phyloP scores from a whole-genome alignment of 2,797 vertebrate species.

The Cygnus olor region DNA sequence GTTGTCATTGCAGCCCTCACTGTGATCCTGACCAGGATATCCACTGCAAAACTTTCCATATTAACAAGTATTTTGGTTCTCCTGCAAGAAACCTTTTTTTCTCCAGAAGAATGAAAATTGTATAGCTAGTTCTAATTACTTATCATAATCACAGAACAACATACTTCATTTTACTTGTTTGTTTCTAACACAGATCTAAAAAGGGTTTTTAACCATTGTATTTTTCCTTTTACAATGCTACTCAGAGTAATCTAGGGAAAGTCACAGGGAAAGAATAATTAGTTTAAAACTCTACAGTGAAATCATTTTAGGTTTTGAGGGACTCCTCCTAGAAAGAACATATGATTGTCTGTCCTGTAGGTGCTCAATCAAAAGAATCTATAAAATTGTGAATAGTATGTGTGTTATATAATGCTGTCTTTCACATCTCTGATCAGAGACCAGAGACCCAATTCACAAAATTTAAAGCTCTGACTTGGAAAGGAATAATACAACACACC shows the following conservation, averaged over 20 bases:
- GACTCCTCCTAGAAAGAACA: not conserved
- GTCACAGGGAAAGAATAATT: not conserved
- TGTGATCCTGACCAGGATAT: not conserved
- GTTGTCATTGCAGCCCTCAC: not conserved
- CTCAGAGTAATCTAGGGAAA: not conserved
- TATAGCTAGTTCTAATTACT: not conserved
- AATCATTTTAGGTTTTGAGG: not conserved
- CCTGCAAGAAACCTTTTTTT: not conserved
- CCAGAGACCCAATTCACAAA: not conserved
- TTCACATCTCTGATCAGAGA: not conserved
- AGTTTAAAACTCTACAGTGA: not conserved
- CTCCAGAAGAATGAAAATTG: not conserved
- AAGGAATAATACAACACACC: not conserved
- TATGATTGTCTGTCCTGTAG: not conserved
- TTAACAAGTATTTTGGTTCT: not conserved
- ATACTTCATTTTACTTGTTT: not conserved
- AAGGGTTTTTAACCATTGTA: not conserved
- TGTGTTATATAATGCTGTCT: not conserved
- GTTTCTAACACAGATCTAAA: not conserved
- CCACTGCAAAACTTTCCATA: not conserved
- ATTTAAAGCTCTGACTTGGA: not conserved
- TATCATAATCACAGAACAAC: not conserved
- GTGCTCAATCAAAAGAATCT: not conserved
- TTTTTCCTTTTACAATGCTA: not conserved
- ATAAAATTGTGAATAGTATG: not conserved